Percentiles rank a stretch among this genome's conserved stretches.
Conservation (phyloP, 2,113 vertebrate species). For the Aegithalos caudatus region DNA sequence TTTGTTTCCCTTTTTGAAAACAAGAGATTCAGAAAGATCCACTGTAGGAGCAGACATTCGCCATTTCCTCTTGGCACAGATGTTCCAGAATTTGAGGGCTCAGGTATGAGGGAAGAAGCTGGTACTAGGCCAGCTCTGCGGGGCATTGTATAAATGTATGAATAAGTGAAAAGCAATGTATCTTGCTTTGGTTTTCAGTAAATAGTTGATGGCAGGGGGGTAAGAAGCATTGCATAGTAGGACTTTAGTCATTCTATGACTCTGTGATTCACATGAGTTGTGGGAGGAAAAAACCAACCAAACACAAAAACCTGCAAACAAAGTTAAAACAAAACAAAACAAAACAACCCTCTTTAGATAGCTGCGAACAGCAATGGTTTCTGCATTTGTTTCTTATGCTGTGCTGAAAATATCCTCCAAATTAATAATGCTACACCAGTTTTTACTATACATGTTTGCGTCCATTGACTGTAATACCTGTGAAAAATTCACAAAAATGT, state of each 20-base stretch:
- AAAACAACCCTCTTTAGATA: not conserved
- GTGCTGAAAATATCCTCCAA: not conserved
- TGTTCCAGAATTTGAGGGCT: not conserved
- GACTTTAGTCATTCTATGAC: not conserved
- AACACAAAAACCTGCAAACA: not conserved
- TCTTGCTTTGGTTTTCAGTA: not conserved
- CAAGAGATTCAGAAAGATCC: not conserved
- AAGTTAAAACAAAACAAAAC: not conserved
- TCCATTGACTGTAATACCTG: not conserved
- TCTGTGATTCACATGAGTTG: not conserved
- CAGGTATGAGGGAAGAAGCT: accelerated
- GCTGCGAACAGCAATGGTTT: not conserved
- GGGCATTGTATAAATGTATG: not conserved
- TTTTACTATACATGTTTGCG: not conserved
- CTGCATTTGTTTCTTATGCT: not conserved
- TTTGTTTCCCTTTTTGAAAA: conserved; percentile 5
- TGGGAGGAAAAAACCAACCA: not conserved
- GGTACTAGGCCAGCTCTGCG: not conserved
- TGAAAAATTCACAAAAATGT: not conserved
- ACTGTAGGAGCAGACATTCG: accelerated
- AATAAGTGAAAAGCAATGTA: not conserved
- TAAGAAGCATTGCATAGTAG: not conserved
- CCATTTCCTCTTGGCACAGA: not conserved
- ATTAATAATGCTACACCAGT: not conserved
- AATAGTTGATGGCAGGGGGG: not conserved